Evolutionary conservation across 2,113 vertebrate species (phyloP).

Genomic region (Spea multiplicata): DNA sequence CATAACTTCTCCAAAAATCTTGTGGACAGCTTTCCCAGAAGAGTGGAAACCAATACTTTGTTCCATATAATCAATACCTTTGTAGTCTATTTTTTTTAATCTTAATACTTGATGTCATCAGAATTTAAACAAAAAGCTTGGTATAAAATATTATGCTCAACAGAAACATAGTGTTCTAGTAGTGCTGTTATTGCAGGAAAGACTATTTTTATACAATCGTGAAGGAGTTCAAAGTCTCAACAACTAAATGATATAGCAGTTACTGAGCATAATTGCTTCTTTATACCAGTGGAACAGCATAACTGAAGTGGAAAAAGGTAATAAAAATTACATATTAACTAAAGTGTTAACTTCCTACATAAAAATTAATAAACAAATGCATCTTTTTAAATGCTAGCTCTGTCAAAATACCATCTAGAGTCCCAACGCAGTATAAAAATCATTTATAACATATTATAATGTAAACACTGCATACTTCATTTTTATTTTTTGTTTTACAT

Average conservation of each 20-base stretch:
- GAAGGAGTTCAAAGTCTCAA: constrained; percentile 34
- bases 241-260: background rate
- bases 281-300: constrained; percentile 23
- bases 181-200: background rate
- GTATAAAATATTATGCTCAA: background rate
- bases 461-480: no score
- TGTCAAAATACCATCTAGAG: background rate
- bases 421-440: background rate
- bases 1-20: no score
- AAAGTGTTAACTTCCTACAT: constrained; percentile 31
- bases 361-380: background rate
- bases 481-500: no score
- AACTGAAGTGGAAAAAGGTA: constrained; percentile 25
- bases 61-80: no score
- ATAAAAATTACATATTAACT: constrained; percentile 44
- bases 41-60: no score
- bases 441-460: background rate
- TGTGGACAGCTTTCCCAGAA: no score
- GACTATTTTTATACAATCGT: constrained; percentile 6
- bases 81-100: no score
- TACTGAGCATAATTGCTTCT: constrained; percentile 17
- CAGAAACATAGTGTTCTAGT: background rate
- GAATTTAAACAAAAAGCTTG: background rate
- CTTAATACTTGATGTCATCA: no score
- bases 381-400: background rate